phyloP scores from a whole-genome alignment of 2,888 invertebrate species.

The Eupithecia vulgata region DNA sequence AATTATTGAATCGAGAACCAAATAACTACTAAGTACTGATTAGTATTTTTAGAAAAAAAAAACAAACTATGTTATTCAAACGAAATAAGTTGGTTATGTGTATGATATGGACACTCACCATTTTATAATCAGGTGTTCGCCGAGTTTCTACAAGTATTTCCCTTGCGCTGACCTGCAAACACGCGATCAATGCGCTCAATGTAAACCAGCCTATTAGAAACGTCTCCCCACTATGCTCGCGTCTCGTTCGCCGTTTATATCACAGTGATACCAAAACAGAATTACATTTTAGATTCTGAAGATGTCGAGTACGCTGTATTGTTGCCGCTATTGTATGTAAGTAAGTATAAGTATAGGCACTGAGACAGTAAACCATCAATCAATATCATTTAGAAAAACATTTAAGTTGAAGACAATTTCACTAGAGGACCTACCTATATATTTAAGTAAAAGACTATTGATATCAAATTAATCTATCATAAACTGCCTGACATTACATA shows the following conservation, averaged over 20 bases:
- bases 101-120: conserved; percentile 66
- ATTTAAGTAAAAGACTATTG: not conserved
- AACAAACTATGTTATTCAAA: not conserved
- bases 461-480: not conserved
- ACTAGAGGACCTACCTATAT: not conserved
- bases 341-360: not conserved
- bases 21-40: not conserved
- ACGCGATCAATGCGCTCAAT: conserved; percentile 78
- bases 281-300: conserved; percentile 25
- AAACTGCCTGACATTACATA: not conserved
- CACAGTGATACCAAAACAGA: conserved; percentile 39
- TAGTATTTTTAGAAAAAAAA: not conserved
- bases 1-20: conserved; percentile 32
- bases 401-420: not conserved
- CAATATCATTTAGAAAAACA: not conserved
- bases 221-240: conserved; percentile 58
- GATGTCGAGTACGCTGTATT: conserved; percentile 2
- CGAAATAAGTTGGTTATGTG: conserved; percentile 1
- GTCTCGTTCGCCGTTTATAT: conserved; percentile 55
- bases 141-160: conserved; percentile 80
- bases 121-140: conserved; percentile 77
- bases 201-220: conserved; percentile 67
- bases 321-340: not conserved
- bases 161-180: conserved; percentile 81
- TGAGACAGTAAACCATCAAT: not conserved